Percentiles rank a stretch among this genome's conserved stretches.
phyloP scores from a whole-genome alignment of 2,113 vertebrate genomes.

The Phrynosoma blainvillii region DNA sequence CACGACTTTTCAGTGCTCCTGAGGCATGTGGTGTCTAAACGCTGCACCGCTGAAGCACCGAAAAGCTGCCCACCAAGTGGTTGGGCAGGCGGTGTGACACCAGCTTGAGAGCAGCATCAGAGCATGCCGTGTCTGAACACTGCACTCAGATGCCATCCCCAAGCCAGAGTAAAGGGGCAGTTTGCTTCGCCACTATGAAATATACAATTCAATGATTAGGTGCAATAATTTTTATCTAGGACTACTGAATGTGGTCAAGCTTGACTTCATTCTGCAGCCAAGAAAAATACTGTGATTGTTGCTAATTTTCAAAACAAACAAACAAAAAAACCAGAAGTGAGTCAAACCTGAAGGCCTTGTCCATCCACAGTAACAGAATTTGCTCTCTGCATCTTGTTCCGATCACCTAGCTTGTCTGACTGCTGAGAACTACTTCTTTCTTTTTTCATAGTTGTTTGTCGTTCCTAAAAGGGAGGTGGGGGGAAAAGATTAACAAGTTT shows the following conservation, averaged over 20 bases:
- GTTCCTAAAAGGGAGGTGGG: constrained; percentile 78
- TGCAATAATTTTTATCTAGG: neutral
- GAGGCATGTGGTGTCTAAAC: no score
- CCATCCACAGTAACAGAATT: constrained; percentile 93
- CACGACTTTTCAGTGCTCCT: no score
- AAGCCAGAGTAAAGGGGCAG: no score
- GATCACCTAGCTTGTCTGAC: constrained; percentile 80
- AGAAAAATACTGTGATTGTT: neutral
- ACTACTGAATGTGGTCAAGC: neutral
- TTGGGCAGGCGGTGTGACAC: no score
- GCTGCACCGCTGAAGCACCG: no score
- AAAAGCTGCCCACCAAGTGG: no score
- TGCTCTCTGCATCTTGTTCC: constrained; percentile 92
- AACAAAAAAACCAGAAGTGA: constrained; percentile 21
- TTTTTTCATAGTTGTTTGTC: constrained; percentile 88
- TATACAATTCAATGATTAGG: neutral
- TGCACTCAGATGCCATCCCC: no score
- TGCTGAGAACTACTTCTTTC: constrained; percentile 79
- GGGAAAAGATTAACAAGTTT: constrained; percentile 32
- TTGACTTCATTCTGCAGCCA: neutral
- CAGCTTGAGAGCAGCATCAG: no score
- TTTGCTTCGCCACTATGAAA: neutral
- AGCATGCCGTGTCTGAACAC: no score
- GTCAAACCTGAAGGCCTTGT: constrained; percentile 91
- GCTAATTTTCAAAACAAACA: constrained; percentile 23